phyloP scores from a whole-genome alignment of 2,797 vertebrate species.

The Pempheris klunzingeri region DNA sequence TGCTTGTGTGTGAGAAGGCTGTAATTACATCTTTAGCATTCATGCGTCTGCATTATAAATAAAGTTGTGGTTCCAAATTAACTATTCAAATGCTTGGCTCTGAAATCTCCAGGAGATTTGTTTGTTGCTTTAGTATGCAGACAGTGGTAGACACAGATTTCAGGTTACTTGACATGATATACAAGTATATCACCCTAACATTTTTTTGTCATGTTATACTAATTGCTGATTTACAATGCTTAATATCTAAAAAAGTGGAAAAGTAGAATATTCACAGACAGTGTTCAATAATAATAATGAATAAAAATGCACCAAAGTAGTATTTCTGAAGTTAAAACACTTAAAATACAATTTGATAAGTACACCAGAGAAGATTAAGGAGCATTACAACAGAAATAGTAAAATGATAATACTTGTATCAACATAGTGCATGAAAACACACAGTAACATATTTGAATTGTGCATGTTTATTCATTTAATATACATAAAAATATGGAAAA shows the following conservation, averaged over 20 bases:
- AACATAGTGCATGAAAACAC: neutral
- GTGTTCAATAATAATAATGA: neutral
- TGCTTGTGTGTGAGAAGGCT: conserved; percentile 26
- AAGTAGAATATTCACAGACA: neutral
- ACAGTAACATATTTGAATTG: too few relatives aligned
- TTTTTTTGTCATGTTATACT: neutral
- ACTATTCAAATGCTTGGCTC: conserved; percentile 23
- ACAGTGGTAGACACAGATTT: neutral
- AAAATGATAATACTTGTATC: neutral
- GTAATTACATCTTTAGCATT: conserved; percentile 35
- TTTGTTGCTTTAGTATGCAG: neutral
- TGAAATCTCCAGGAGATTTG: conserved; percentile 4
- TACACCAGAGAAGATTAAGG: neutral
- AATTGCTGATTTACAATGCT: conserved; percentile 12
- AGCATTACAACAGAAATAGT: neutral
- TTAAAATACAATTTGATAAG: neutral
- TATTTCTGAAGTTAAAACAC: neutral
- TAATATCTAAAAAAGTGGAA: too few relatives aligned
- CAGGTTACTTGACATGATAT: neutral
- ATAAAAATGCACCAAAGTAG: neutral
- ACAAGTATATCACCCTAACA: neutral
- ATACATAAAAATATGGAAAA: neutral
- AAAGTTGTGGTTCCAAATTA: conserved; percentile 32
- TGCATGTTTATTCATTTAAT: neutral
- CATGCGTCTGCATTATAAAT: conserved; percentile 43